Conservation (phyloP, 2,797 vertebrate genomes). For the Dendrocincla fuliginosa region DNA sequence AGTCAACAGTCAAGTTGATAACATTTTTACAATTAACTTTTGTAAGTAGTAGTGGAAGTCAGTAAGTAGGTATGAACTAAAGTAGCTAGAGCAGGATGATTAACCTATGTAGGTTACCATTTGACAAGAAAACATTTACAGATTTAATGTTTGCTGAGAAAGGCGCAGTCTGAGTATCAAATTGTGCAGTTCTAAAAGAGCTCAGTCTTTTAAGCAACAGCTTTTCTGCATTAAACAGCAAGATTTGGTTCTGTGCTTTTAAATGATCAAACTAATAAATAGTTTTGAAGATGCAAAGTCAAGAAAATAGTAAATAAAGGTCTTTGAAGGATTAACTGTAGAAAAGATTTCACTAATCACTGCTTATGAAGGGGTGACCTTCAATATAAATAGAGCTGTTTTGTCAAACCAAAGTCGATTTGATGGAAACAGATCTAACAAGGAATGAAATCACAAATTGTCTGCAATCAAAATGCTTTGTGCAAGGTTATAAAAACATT, state of each 20-base stretch:
- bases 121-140: neutral
- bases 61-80: neutral
- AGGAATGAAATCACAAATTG: slow-evolving; percentile 46
- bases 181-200: neutral
- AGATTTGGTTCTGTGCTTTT: neutral
- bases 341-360: slow-evolving; percentile 45
- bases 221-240: neutral
- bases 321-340: slow-evolving; percentile 48
- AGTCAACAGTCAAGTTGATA: neutral
- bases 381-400: slow-evolving; percentile 44
- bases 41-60: neutral
- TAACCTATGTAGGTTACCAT: neutral
- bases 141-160: neutral
- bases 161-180: neutral
- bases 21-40: neutral
- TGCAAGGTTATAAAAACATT: slow-evolving; percentile 53
- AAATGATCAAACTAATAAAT: slow-evolving; percentile 21
- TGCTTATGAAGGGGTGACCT: slow-evolving; percentile 55
- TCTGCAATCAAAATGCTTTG: slow-evolving; percentile 38
- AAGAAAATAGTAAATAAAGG: slow-evolving; percentile 53
- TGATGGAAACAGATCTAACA: slow-evolving; percentile 53
- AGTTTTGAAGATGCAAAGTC: slow-evolving; percentile 8
- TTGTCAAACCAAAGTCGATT: slow-evolving; percentile 20
- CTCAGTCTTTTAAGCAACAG: neutral
- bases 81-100: neutral